Evolutionary conservation across 2,888 invertebrate genomes (phyloP).

Genomic region (Polydrusus cervinus): DNA sequence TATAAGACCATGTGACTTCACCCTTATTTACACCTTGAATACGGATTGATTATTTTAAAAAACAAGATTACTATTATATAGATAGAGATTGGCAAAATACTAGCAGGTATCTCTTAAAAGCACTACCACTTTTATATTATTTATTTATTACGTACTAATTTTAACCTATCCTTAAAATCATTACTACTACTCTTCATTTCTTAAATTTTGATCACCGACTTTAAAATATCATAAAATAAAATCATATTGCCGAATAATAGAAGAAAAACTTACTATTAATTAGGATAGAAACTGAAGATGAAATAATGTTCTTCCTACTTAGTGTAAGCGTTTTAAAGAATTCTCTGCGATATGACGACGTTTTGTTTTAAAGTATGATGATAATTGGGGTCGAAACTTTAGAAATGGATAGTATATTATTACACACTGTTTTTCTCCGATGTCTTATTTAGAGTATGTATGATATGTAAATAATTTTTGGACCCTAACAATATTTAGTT

Average conservation of each 20-base stretch:
- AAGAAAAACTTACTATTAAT: too few relatives aligned
- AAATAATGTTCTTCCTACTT: too few relatives aligned
- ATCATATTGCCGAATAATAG: too few relatives aligned
- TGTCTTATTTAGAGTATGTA: conserved; percentile 56
- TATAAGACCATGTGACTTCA: conserved; percentile 24
- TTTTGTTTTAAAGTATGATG: too few relatives aligned
- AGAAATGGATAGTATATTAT: conserved; percentile 26
- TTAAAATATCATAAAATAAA: too few relatives aligned
- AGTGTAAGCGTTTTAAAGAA: too few relatives aligned
- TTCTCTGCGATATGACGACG: too few relatives aligned
- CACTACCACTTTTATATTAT: conserved; percentile 45
- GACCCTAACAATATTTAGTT: conserved; percentile 52
- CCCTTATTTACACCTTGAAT: background rate
- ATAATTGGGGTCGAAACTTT: too few relatives aligned
- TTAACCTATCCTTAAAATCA: conserved; percentile 41
- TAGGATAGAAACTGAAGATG: too few relatives aligned
- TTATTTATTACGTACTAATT: conserved; percentile 52
- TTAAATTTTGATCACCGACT: too few relatives aligned
- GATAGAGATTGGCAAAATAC: conserved; percentile 34
- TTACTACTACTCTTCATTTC: background rate
- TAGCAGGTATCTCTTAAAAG: conserved; percentile 48
- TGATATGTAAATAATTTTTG: conserved; percentile 59
- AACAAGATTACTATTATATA: conserved; percentile 17
- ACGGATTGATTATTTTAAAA: conserved; percentile 24
- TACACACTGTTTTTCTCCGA: conserved; percentile 51